A percentile compares a stretch with the other conserved stretches of the same genome.
These are phyloP conservation scores for Abrostola tripartita DNA, from an alignment of 2,888 invertebrate species.

Conservation along the genomic window DNA sequence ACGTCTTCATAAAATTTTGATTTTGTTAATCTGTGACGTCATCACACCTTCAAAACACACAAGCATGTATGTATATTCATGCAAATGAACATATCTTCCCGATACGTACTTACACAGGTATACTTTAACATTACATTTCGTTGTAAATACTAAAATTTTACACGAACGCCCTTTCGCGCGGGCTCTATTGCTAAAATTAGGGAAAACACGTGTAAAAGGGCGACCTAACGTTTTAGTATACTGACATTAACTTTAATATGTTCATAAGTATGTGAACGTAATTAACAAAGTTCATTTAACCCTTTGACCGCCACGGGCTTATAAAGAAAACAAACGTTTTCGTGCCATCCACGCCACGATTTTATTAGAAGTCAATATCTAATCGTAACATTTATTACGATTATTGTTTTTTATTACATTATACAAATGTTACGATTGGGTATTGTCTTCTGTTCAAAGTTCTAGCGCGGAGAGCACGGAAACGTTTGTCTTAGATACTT, in stretches of 20 bases:
- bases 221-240: not conserved
- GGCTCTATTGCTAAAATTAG: slow-evolving; percentile 25
- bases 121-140: slow-evolving; percentile 34
- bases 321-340: no score
- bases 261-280: not conserved
- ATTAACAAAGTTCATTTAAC: not conserved
- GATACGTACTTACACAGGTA: not conserved
- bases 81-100: not conserved
- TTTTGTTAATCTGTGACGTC: no score
- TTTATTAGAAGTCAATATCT: no score
- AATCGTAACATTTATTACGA: no score
- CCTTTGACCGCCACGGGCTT: no score
- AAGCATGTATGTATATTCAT: not conserved
- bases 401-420: no score
- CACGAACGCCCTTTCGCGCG: slow-evolving; percentile 34
- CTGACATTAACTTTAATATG: slow-evolving; percentile 1
- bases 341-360: no score
- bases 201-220: slow-evolving; percentile 7
- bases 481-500: no score
- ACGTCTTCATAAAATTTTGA: no score
- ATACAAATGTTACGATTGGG: no score
- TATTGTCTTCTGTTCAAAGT: no score
- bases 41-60: not conserved
- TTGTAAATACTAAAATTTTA: slow-evolving; percentile 41
- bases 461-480: no score